Evolutionary conservation across 1,140 invertebrate species (phyloP).

Genomic region (Palaemon carinicauda): DNA sequence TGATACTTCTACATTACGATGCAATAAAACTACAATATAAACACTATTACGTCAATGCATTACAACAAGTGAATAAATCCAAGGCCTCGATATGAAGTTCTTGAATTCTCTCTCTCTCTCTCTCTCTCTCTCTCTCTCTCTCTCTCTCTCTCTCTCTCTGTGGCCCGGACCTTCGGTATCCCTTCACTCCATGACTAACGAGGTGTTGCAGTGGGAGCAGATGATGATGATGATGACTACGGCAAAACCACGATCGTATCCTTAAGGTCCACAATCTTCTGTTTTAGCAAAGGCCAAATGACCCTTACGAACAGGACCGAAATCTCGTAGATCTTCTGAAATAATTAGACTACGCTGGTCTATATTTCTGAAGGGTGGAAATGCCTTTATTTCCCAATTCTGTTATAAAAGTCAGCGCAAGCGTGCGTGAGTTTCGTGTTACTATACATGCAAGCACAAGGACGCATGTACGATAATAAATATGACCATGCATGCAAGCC

Average conservation of each 20-base stretch:
- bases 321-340: neutral
- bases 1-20: too few relatives aligned
- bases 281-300: neutral
- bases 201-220: neutral
- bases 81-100: too few relatives aligned
- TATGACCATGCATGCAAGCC: neutral
- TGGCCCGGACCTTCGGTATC: neutral
- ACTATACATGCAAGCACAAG: neutral
- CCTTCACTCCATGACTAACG: constrained; percentile 24
- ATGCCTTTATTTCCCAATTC: neutral
- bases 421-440: neutral
- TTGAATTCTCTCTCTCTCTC: neutral
- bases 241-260: neutral
- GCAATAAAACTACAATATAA: too few relatives aligned
- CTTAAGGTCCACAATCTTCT: neutral
- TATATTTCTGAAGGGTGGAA: constrained; percentile 7
- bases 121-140: neutral
- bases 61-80: too few relatives aligned
- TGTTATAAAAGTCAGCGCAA: too few relatives aligned
- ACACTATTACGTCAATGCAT: too few relatives aligned
- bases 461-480: neutral
- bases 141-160: neutral
- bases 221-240: neutral
- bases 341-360: constrained; percentile 23
- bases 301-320: neutral